Base-by-base conservation (phyloP, 1,140 invertebrate species). In the Belonocnema kinseyi region DNA sequence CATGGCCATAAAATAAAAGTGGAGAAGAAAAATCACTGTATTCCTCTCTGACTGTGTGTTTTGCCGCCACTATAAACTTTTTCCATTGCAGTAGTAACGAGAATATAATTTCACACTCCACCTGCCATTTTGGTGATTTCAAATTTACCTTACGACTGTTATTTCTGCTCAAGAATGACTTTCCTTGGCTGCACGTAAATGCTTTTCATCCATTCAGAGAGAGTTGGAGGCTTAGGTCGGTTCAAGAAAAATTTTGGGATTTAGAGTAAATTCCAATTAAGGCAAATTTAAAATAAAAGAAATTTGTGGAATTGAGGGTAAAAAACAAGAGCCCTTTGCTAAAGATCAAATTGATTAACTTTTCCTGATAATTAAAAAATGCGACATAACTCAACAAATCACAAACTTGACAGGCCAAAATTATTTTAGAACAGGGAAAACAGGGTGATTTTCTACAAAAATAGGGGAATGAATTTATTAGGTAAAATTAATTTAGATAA, bases 71-170 rank as follows among this genome's bases (percentile, higher is more conserved):
- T 40, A 66, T 66, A 66, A 66, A 66, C 61, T 66, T 66, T 66
- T 66, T 66, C 61, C 19, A 58, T 66, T 4, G 21, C 11, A 40
- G 11, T 66, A 40, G 61, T 66, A 66, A 66, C 61, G 14, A 26
- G 21, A 66, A 26, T 66, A 66, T 66, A 66, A 66, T 66, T 66
- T 66, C 33, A 66, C 61, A 66, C 26, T 66, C 26, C 61, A 66
- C 61, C 61, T 66, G 61, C 61, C 33, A 66, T 66, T 66, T 66
- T 10, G 26, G 40, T n/a, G 61, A 66, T 66, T 66, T 66, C 61
- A 66, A 66, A 66, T 66, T 21, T 46, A 33, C 61, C 26, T 66
- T 66, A 66, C 61, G 40, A 66, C 26, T 66, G 26, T 13, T 66
- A 66, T 66, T 66, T 66, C 33, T 66, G 26, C 26, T 66, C 40